Percentiles rank a stretch among this genome's conserved stretches.
Conservation (phyloP, 2,113 vertebrate species). For the Gnathonemus echidnorhynchus region DNA sequence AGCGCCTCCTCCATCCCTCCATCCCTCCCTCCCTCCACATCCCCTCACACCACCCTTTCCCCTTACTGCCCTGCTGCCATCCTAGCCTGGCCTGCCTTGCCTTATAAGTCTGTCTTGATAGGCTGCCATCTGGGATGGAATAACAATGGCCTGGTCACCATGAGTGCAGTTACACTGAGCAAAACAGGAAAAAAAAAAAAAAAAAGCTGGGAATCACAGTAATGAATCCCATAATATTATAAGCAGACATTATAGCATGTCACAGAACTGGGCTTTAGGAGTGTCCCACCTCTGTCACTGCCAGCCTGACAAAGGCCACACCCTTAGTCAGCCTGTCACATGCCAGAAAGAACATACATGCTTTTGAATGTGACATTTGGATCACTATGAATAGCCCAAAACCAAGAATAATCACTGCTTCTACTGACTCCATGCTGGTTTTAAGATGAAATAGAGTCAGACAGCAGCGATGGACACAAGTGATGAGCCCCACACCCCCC, state of each 20-base stretch:
- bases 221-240: neutral
- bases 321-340: neutral
- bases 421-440: constrained; percentile 51
- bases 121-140: neutral
- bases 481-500: neutral
- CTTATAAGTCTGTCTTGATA: neutral
- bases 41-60: neutral
- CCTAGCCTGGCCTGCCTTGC: neutral
- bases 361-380: neutral
- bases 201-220: neutral
- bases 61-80: neutral
- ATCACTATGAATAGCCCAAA: neutral
- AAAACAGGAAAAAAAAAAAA: neutral
- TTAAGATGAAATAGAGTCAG: neutral
- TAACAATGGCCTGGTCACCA: neutral
- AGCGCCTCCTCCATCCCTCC: neutral
- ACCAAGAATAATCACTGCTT: neutral
- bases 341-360: neutral
- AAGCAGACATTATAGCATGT: neutral
- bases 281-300: neutral
- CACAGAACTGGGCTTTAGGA: neutral
- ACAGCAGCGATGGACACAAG: neutral
- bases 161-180: neutral
- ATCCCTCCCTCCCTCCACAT: neutral
- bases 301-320: neutral